Evolutionary conservation across 2,113 vertebrate genomes (phyloP).

Genomic region (Narcine bancroftii): DNA sequence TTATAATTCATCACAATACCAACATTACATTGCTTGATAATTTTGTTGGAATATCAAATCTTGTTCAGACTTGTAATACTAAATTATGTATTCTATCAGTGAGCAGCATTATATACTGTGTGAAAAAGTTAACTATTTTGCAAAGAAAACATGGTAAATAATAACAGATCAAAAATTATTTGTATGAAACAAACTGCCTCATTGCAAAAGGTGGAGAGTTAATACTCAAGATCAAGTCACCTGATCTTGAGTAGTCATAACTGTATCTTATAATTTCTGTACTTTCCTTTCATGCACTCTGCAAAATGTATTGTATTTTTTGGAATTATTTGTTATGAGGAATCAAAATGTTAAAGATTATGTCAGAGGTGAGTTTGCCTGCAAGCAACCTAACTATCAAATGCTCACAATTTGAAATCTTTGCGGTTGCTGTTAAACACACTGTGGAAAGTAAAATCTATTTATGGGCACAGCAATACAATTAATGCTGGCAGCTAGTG

Average conservation of each 20-base stretch:
- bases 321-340: not conserved
- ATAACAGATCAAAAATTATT: not conserved
- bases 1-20: constrained; percentile 21
- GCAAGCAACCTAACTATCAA: not conserved
- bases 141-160: no score
- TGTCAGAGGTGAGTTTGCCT: not conserved
- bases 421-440: no score
- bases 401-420: not conserved
- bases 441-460: not conserved
- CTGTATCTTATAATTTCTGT: not conserved
- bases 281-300: not conserved
- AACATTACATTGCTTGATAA: not conserved
- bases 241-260: no score
- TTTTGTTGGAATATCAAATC: not conserved
- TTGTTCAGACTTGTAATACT: not conserved
- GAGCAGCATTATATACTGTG: not conserved
- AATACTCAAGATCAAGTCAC: not conserved
- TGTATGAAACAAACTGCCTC: not conserved
- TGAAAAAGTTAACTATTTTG: not conserved
- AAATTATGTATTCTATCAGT: not conserved
- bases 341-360: not conserved
- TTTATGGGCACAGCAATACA: not conserved
- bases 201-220: not conserved
- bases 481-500: not conserved
- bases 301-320: not conserved